Base-by-base conservation (phyloP, 2,113 vertebrate species). In the Aegotheles bennettii region DNA sequence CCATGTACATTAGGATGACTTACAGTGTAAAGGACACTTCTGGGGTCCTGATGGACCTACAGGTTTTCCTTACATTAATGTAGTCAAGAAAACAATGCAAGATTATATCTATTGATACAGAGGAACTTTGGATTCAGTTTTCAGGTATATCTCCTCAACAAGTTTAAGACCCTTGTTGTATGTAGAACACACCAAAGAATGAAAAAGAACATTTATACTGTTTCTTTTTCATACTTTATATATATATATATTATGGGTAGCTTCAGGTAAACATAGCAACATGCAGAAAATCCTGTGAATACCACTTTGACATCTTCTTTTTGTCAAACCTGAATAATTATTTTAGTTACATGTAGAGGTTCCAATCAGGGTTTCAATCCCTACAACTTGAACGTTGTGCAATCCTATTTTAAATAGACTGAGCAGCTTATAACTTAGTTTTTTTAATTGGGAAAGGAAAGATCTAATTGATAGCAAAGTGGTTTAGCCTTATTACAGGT, bases 141-240 rank as follows among this genome's bases (percentile, higher is more conserved):
- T 84, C 51, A 74, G 29, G 8, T 5, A 3, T 54, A 19, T 54
- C 24, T 90, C 12, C 11, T 73, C 42, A 80, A 19, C 23, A 60
- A 7, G 16, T 3, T 82, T 90, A 65, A 88, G 48, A 61, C 50
- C 16, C 2, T 53, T 67, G 11, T 19, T 53, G 23, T 0, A 0
- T 33, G 33, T 56, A 20, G 26, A 33, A 87, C 51, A 26, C 17
- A 67, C 5, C 51, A 85, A 86, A 65, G 15, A 19, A 73, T 74
- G 36, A 5, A 68, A 83, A 78, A 33, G 9, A 31, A 4, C 17
- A 56, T 19, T 63, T 69, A 73, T 64, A 54, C 21, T 42, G 6
- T 15, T 85, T 83, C 24, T 48, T 92, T n/a, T 70, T 36, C 26
- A 7, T 51, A 3, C 23, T 50, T 51, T 35, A 16, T 43, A 21